Base-by-base conservation (phyloP, 2,888 invertebrate genomes). In the Eupithecia abbreviata region DNA sequence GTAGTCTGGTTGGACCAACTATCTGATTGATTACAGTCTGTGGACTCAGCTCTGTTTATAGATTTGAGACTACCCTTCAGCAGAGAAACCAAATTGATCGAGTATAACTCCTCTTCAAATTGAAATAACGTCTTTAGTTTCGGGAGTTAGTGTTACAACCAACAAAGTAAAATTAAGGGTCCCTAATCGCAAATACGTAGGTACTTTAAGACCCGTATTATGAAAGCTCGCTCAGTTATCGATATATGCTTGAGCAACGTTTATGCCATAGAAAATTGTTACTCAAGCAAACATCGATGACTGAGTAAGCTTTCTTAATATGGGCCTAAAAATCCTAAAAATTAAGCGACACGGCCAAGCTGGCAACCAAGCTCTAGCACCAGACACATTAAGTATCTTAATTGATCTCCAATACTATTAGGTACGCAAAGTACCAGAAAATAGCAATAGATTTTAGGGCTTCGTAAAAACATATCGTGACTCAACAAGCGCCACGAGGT, bases 401-500 rank as follows among this genome's bases (percentile, higher is more conserved):
- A 78, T 81, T 84, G 80, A 83, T 85, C 79, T 81, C 80, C 79
- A 79, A 84, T 68, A 82, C 79, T 55, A 81, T 81, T 84, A 84
- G 83, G 81, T 85, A 84, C 82, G 75, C 78, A 84, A 75, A 79
- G 82, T 83, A 82, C 76, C 80, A 84, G 84, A 80, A 83, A 88
- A 88, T 84, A 85, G 86, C 85, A 85, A 87, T 88, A 90, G 86
- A 90, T 85, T 90, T 91, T 89, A 90, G 90, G 90, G 88, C 90
- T 89, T 89, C 90, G 88, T 89, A 92, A 92, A 92, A 92, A 73
- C 90, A 91, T 91, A 91, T 91, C 94, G 93, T 94, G 94, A 94
- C 94, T 93, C 90, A 92, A 86, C 93, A 92, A 94, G 93, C 94
- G 94, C 93, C 94, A 87, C 86, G 90, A 90, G 92, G 94, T 92